Evolutionary conservation across 2,113 vertebrate genomes (phyloP).

Genomic region (Sinocyclocheilus anophthalmus): DNA sequence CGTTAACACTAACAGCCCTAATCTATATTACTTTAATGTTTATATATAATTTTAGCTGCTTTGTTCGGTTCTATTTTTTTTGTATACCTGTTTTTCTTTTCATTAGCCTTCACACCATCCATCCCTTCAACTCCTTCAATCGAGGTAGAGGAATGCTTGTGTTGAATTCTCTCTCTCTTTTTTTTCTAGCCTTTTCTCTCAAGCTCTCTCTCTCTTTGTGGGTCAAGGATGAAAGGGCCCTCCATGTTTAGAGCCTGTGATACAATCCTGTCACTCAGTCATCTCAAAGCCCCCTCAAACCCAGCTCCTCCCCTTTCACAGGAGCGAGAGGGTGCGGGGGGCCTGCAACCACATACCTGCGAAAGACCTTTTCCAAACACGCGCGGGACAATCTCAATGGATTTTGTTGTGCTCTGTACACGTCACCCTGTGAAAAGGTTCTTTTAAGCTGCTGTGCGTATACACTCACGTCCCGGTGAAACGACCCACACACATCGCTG

Average conservation of each 20-base stretch:
- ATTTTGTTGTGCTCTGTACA: constrained; percentile 49
- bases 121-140: constrained; percentile 26
- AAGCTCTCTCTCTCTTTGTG: background rate
- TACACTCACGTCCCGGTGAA: constrained; percentile 50
- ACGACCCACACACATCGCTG: constrained; percentile 39
- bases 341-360: constrained; percentile 31
- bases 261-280: constrained; percentile 40
- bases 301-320: background rate
- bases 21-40: background rate
- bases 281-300: background rate
- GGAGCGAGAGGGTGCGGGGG: background rate
- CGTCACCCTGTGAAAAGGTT: constrained; percentile 30
- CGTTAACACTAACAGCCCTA: background rate
- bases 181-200: constrained; percentile 10
- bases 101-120: background rate
- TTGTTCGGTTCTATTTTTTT: background rate
- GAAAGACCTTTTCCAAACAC: constrained; percentile 39
- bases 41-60: too few species aligned
- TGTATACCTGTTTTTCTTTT: constrained; percentile 7
- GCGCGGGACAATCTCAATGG: constrained; percentile 52
- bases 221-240: constrained; percentile 39
- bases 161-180: constrained; percentile 20
- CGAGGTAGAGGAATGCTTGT: constrained; percentile 53
- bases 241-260: constrained; percentile 47
- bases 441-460: constrained; percentile 44